Percentiles rank a stretch among this genome's conserved stretches.
phyloP scores from a whole-genome alignment of 2,113 vertebrate species.

The Anser cygnoides region DNA sequence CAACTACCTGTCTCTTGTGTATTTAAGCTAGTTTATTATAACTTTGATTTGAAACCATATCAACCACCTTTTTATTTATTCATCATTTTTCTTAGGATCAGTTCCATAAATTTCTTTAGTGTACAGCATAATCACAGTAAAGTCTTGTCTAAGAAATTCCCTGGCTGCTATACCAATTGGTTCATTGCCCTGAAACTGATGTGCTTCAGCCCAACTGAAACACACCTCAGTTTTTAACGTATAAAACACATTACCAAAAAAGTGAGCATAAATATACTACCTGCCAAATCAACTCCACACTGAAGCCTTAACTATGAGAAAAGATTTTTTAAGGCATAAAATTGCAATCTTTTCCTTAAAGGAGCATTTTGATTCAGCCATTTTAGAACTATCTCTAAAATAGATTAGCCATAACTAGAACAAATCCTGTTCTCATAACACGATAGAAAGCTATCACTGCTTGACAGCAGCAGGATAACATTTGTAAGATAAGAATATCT shows the following conservation, averaged over 20 bases:
- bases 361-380: background rate
- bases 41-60: constrained; percentile 4
- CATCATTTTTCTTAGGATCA: background rate
- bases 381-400: background rate
- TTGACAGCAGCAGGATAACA: background rate
- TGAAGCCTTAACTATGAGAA: background rate
- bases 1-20: background rate
- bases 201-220: background rate
- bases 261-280: background rate
- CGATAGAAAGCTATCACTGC: background rate
- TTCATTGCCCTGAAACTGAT: background rate
- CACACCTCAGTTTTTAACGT: background rate
- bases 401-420: background rate
- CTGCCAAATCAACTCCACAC: constrained; percentile 1
- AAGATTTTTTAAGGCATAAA: background rate
- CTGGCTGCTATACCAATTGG: constrained; percentile 7
- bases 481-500: background rate
- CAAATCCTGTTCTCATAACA: background rate
- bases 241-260: background rate
- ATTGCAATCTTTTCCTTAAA: background rate
- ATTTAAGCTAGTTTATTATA: background rate
- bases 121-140: constrained; percentile 4
- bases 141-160: constrained; percentile 9
- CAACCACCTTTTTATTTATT: constrained; percentile 37
- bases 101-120: background rate